phyloP scores from a whole-genome alignment of 2,113 vertebrate genomes.

The Uropsilus gracilis region DNA sequence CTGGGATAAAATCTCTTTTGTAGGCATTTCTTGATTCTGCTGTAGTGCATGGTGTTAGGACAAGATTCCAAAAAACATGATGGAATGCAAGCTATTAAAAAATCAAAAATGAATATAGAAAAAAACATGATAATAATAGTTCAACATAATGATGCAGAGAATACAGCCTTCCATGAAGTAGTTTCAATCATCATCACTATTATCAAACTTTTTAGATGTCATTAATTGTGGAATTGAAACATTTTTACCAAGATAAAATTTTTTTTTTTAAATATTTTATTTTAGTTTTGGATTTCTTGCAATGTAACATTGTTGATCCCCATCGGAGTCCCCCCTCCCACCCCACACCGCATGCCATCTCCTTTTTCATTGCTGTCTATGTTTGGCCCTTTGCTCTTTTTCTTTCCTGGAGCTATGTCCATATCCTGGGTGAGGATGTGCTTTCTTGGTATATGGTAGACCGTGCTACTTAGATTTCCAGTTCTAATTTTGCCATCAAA shows the following conservation, averaged over 20 bases:
- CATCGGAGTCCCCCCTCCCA: too few species aligned
- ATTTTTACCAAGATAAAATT: slow-evolving; percentile 60
- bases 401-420: too few species aligned
- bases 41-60: not conserved
- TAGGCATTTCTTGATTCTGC: not conserved
- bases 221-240: slow-evolving; percentile 78
- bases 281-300: too few species aligned
- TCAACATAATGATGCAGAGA: slow-evolving; percentile 63
- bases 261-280: slow-evolving; percentile 78
- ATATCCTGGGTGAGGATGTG: too few species aligned
- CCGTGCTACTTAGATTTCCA: too few species aligned
- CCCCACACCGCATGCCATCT: too few species aligned
- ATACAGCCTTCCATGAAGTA: slow-evolving; percentile 56
- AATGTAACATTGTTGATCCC: too few species aligned
- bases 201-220: slow-evolving; percentile 74
- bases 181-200: slow-evolving; percentile 66
- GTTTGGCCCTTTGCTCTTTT: too few species aligned
- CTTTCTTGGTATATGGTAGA: too few species aligned
- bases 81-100: slow-evolving; percentile 24
- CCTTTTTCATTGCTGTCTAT: too few species aligned
- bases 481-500: too few species aligned
- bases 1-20: not conserved
- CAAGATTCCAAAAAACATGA: not conserved
- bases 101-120: slow-evolving; percentile 13
- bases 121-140: slow-evolving; percentile 58